phyloP scores from a whole-genome alignment of 2,888 invertebrate species.

The Stegophylla sp. region DNA sequence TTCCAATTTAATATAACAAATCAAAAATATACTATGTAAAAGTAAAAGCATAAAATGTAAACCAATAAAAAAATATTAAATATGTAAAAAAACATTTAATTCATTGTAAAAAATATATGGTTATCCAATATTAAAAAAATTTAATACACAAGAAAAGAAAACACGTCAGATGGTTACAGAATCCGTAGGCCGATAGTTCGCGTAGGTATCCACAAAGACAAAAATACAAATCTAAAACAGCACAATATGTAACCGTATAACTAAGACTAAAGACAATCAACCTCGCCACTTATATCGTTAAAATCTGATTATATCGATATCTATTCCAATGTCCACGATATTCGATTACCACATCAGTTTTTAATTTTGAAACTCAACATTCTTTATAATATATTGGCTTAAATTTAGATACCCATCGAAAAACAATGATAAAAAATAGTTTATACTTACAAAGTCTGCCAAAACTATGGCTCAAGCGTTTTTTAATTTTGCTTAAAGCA shows the following conservation, averaged over 20 bases:
- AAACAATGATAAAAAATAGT: neutral
- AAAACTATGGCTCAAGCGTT: constrained; percentile 94
- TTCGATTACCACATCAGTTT: neutral
- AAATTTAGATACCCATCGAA: neutral
- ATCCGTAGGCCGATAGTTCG: constrained; percentile 41
- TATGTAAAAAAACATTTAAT: too few relatives aligned
- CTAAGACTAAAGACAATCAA: constrained; percentile 35
- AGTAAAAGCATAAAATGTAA: too few relatives aligned
- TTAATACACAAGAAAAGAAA: constrained; percentile 25
- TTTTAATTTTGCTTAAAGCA: constrained; percentile 88
- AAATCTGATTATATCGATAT: constrained; percentile 20
- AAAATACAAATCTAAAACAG: constrained; percentile 31
- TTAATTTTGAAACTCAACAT: neutral
- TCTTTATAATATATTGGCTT: neutral
- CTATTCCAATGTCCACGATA: neutral
- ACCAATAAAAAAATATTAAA: too few relatives aligned
- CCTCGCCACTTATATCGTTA: constrained; percentile 3
- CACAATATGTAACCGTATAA: constrained; percentile 30
- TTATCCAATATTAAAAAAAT: too few relatives aligned
- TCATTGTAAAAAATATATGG: too few relatives aligned
- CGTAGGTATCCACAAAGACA: constrained; percentile 45
- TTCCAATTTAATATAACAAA: too few relatives aligned
- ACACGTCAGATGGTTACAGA: constrained; percentile 44
- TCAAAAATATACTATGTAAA: too few relatives aligned
- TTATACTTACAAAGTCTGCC: constrained; percentile 89